Conservation (phyloP, 2,113 vertebrate species). For the Hyperopisus bebe region DNA sequence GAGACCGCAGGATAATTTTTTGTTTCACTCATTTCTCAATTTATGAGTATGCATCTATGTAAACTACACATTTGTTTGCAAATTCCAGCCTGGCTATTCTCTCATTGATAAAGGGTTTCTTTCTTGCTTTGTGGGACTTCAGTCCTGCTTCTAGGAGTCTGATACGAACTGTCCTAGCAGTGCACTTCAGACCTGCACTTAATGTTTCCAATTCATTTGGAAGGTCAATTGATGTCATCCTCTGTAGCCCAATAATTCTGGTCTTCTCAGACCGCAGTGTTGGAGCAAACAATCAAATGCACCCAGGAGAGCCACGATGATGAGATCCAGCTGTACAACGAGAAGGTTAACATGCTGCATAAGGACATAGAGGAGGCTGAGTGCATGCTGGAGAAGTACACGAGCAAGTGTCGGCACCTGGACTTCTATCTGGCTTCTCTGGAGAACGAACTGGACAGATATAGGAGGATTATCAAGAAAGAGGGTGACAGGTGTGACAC, state of each 20-base stretch:
- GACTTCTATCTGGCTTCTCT: conserved; percentile 79
- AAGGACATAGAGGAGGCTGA: conserved; percentile 82
- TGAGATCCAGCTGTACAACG: conserved; percentile 81
- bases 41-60: too few relatives aligned
- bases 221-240: too few relatives aligned
- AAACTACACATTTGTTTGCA: too few relatives aligned
- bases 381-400: conserved; percentile 74
- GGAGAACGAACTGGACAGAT: conserved; percentile 82
- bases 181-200: too few relatives aligned
- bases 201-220: too few relatives aligned
- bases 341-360: conserved; percentile 78
- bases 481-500: conserved; percentile 78
- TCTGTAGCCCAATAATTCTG: background rate
- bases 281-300: conserved; percentile 79
- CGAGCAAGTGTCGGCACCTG: conserved; percentile 78
- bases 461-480: conserved; percentile 83
- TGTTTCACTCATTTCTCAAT: too few relatives aligned
- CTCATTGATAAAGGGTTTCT: too few relatives aligned
- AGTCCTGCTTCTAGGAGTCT: too few relatives aligned
- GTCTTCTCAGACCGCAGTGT: conserved; percentile 59
- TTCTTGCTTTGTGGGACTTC: too few relatives aligned
- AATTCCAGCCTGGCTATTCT: too few relatives aligned
- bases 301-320: conserved; percentile 76
- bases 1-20: too few relatives aligned
- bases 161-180: too few relatives aligned